Evolutionary conservation across 2,113 vertebrate genomes (phyloP).

Genomic region (Pithys albifrons): DNA sequence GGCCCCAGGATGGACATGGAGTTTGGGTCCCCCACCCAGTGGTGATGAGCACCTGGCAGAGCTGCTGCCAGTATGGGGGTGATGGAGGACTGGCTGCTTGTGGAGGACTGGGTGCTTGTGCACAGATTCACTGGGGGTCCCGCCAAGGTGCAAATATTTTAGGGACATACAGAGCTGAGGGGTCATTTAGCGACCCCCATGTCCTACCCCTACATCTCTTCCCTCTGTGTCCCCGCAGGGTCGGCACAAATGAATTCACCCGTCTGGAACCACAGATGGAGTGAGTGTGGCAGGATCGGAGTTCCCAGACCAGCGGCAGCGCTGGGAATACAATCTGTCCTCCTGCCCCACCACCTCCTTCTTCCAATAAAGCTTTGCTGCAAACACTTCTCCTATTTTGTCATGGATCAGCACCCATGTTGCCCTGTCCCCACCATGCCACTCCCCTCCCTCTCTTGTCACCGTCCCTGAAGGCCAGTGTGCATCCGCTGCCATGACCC

Average conservation of each 20-base stretch:
- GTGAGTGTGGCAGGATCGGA: not conserved
- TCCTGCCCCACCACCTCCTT: not conserved
- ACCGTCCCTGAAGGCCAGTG: too few relatives aligned
- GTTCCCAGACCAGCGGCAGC: not conserved
- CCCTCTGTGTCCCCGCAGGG: not conserved
- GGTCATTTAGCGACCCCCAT: accelerated
- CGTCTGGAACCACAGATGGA: accelerated
- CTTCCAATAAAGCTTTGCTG: not conserved
- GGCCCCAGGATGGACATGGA: accelerated
- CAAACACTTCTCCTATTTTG: not conserved
- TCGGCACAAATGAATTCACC: accelerated
- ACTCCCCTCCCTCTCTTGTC: not conserved
- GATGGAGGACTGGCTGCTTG: not conserved
- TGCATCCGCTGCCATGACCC: too few relatives aligned
- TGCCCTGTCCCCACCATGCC: not conserved
- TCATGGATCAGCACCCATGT: accelerated
- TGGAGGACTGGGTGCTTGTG: not conserved
- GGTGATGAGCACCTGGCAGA: not conserved
- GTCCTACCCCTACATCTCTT: not conserved
- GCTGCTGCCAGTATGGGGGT: not conserved
- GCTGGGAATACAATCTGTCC: not conserved
- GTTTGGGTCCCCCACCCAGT: not conserved
- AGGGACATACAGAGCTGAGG: not conserved
- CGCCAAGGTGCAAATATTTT: not conserved
- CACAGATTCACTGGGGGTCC: not conserved